Conservation (phyloP, 2,113 vertebrate genomes). For the Physeter macrocephalus region DNA sequence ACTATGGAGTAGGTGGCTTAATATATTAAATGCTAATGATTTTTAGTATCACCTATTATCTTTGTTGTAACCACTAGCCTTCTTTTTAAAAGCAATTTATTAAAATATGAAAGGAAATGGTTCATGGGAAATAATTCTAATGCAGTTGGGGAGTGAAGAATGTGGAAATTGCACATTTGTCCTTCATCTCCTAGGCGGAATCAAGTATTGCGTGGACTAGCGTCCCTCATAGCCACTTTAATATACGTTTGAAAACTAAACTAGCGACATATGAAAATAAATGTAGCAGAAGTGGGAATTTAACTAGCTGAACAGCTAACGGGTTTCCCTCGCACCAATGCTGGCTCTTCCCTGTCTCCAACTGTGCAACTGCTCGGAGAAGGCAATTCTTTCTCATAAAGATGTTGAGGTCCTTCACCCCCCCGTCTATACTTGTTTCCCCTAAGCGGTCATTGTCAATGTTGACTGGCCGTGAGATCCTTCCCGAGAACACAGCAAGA, state of each 20-base stretch:
- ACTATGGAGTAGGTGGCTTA: conserved; percentile 36
- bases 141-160: conserved; percentile 49
- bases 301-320: conserved; percentile 23
- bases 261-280: conserved; percentile 33
- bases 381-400: not conserved
- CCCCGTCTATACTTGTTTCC: not conserved
- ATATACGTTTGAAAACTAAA: conserved; percentile 59
- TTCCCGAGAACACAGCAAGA: not conserved
- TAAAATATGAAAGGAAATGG: conserved; percentile 76
- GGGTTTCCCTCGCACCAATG: not conserved
- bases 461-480: not conserved
- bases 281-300: conserved; percentile 37
- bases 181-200: conserved; percentile 31
- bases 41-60: conserved; percentile 70
- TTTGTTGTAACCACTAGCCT: conserved; percentile 72
- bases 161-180: conserved; percentile 11
- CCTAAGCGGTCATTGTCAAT: not conserved
- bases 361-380: not conserved
- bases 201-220: conserved; percentile 21
- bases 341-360: not conserved
- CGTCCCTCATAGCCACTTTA: conserved; percentile 46
- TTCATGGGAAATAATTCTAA: conserved; percentile 78
- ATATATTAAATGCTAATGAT: conserved; percentile 72
- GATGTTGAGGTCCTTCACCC: not conserved
- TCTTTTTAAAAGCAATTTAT: conserved; percentile 79